These are phyloP conservation scores for Hemithea aestivaria DNA, from an alignment of 2,888 invertebrate genomes.

Conservation along the genomic window DNA sequence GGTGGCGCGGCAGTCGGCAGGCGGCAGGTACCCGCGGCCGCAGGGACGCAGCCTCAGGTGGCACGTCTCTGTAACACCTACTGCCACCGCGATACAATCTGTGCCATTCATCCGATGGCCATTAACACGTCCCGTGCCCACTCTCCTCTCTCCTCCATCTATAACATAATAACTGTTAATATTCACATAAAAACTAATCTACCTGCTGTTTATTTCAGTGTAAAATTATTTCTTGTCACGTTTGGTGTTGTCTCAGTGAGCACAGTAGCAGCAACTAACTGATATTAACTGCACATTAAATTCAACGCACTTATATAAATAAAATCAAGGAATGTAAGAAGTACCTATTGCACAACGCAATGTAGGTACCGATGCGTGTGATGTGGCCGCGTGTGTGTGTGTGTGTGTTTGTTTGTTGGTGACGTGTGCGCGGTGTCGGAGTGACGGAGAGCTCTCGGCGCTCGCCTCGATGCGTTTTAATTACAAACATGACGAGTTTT, in stretches of 20 bases:
- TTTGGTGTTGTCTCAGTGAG: too few relatives aligned
- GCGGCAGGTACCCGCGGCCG: too few relatives aligned
- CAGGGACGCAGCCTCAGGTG: neutral
- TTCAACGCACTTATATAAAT: constrained; percentile 4
- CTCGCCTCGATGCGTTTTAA: constrained; percentile 44
- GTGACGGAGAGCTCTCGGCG: constrained; percentile 32
- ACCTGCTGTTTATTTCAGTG: too few relatives aligned
- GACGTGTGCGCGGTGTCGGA: constrained; percentile 30
- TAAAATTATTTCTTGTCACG: too few relatives aligned
- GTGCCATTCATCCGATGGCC: constrained; percentile 19
- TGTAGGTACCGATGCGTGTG: neutral
- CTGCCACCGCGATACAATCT: constrained; percentile 5
- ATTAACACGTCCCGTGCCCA: constrained; percentile 27
- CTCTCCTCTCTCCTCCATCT: too few relatives aligned
- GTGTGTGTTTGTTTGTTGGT: constrained; percentile 31
- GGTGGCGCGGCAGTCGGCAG: neutral
- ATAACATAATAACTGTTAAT: too few relatives aligned
- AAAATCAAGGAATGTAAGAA: neutral
- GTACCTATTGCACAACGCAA: constrained; percentile 22
- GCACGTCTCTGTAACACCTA: constrained; percentile 9
- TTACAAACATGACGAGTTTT: constrained; percentile 24
- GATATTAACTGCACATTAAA: too few relatives aligned
- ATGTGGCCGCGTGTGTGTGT: constrained; percentile 18
- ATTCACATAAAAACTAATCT: too few relatives aligned
- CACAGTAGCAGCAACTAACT: too few relatives aligned